These are phyloP conservation scores for Dendropsophus ebraccatus DNA, from an alignment of 2,113 vertebrate species.

Conservation along the genomic window DNA sequence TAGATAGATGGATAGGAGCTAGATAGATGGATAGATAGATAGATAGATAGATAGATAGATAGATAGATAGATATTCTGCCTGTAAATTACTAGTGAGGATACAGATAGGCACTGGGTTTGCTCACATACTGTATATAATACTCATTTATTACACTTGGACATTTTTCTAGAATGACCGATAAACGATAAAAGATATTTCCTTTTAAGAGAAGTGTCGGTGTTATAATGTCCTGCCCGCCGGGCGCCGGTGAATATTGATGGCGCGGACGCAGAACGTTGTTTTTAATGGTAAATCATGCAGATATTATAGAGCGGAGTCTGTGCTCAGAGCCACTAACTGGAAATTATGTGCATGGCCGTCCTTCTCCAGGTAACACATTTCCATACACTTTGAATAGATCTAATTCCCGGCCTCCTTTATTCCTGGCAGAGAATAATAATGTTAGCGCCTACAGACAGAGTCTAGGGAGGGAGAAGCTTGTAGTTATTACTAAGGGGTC, in stretches of 20 bases:
- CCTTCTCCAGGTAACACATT: neutral
- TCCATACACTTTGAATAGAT: neutral
- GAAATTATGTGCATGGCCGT: neutral
- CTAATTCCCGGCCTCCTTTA: neutral
- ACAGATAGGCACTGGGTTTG: neutral
- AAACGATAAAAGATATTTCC: neutral
- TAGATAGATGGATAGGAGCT: too few relatives aligned
- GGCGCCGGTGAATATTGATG: neutral
- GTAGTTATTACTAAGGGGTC: too few relatives aligned
- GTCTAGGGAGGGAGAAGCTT: neutral
- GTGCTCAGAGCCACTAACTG: neutral
- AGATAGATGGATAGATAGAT: too few relatives aligned
- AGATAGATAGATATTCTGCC: too few relatives aligned
- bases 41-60: too few relatives aligned
- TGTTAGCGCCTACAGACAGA: neutral
- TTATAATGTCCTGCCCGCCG: neutral
- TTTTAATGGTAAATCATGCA: conserved; percentile 6
- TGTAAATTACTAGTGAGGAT: neutral
- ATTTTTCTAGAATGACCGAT: neutral
- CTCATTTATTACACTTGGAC: too few relatives aligned
- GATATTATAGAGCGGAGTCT: neutral
- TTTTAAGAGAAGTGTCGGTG: too few relatives aligned
- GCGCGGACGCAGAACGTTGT: neutral
- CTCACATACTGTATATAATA: neutral
- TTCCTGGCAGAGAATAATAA: neutral